phyloP scores from a whole-genome alignment of 1,140 invertebrate genomes.

The Eumaeus atala region DNA sequence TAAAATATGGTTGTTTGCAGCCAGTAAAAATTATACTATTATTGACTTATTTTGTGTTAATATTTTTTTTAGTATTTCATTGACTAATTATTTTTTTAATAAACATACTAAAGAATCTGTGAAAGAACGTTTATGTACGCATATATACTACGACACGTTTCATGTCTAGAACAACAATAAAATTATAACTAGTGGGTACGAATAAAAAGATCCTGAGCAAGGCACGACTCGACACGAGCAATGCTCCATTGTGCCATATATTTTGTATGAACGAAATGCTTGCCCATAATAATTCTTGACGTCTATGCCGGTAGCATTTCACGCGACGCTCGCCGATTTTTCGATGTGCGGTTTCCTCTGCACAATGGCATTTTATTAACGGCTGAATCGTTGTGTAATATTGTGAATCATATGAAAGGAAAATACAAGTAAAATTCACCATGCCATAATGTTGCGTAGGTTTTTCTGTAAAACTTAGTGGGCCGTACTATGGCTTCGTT shows the following conservation, averaged over 20 bases:
- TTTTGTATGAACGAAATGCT: slow-evolving; percentile 52
- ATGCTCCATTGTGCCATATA: slow-evolving; percentile 42
- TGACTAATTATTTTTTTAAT: too few relatives aligned
- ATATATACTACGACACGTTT: neutral
- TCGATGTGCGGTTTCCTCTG: slow-evolving; percentile 58
- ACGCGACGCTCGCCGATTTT: slow-evolving; percentile 59
- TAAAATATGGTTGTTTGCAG: too few relatives aligned
- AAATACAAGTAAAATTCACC: slow-evolving; percentile 30
- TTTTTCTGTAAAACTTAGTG: slow-evolving; percentile 35
- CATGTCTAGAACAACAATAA: neutral
- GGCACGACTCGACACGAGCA: slow-evolving; percentile 46
- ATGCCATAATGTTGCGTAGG: slow-evolving; percentile 14
- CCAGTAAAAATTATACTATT: too few relatives aligned
- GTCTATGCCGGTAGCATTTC: slow-evolving; percentile 60
- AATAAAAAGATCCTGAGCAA: slow-evolving; percentile 29
- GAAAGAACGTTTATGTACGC: too few relatives aligned
- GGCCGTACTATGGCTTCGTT: slow-evolving; percentile 35
- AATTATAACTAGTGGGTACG: neutral
- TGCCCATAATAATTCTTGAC: slow-evolving; percentile 53
- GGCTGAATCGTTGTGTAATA: slow-evolving; percentile 39
- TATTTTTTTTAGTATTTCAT: too few relatives aligned
- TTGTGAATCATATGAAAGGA: slow-evolving; percentile 27
- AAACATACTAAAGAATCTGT: too few relatives aligned
- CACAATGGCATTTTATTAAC: slow-evolving; percentile 57
- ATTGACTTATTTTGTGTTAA: too few relatives aligned